Conservation (phyloP, 2,888 invertebrate species). For the Euplagia quadripunctaria region DNA sequence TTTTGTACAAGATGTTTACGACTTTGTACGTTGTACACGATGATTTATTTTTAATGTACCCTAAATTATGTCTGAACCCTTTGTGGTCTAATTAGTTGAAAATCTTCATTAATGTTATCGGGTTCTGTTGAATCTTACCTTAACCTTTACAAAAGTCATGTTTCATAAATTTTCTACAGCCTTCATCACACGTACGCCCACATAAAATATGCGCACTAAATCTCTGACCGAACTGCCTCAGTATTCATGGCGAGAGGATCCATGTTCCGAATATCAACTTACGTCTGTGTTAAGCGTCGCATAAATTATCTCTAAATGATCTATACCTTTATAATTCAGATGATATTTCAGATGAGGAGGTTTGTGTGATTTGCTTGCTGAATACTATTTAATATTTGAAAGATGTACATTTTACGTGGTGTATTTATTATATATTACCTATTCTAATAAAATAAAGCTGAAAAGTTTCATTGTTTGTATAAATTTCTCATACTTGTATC, state of each 20-base stretch:
- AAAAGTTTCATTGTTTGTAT: too few relatives aligned
- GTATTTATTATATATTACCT: too few relatives aligned
- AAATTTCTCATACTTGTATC: too few relatives aligned
- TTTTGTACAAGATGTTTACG: too few relatives aligned
- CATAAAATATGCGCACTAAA: constrained; percentile 25
- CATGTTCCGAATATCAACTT: constrained; percentile 49
- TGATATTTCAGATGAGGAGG: constrained; percentile 3
- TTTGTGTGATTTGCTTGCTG: constrained; percentile 5
- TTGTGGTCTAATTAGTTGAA: too few relatives aligned
- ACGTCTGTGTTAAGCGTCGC: constrained; percentile 12
- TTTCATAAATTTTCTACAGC: neutral
- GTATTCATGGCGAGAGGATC: constrained; percentile 34
- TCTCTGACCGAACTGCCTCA: constrained; percentile 36
- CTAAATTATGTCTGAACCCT: too few relatives aligned
- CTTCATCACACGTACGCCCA: neutral
- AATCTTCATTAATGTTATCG: too few relatives aligned
- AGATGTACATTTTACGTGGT: too few relatives aligned
- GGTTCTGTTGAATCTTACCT: neutral
- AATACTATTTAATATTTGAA: constrained; percentile 2
- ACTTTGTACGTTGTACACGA: too few relatives aligned
- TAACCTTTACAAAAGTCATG: neutral
- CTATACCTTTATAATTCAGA: constrained; percentile 11
- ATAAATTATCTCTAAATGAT: constrained; percentile 32
- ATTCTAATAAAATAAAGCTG: too few relatives aligned
- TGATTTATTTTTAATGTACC: too few relatives aligned